Conservation (phyloP, 2,888 invertebrate species). For the Erebia aethiops region DNA sequence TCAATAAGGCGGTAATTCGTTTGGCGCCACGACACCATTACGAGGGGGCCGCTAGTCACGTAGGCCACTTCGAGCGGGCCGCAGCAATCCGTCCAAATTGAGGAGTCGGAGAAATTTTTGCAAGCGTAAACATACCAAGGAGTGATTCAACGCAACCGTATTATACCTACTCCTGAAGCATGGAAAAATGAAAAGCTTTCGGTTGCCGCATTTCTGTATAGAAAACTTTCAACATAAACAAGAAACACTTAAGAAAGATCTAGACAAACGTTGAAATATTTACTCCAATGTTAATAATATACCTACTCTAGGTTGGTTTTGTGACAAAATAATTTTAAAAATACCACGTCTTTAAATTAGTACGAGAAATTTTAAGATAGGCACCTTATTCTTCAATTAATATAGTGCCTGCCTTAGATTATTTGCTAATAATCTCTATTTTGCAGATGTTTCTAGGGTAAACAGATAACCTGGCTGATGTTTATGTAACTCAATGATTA, state of each 20-base stretch:
- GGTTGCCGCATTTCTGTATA: constrained; percentile 27
- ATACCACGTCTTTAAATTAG: too few relatives aligned
- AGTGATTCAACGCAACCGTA: constrained; percentile 27
- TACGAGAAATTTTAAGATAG: too few relatives aligned
- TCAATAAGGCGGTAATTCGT: constrained; percentile 77
- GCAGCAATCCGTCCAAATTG: constrained; percentile 58
- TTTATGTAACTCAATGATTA: too few relatives aligned
- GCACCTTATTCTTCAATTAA: too few relatives aligned
- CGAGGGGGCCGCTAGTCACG: constrained; percentile 76
- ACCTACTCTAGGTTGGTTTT: neutral
- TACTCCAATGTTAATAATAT: neutral
- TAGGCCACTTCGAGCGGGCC: constrained; percentile 70
- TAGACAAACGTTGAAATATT: too few relatives aligned
- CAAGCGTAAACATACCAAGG: constrained; percentile 24
- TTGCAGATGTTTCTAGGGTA: constrained; percentile 5
- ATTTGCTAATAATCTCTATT: neutral
- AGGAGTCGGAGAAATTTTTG: constrained; percentile 44
- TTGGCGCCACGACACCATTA: constrained; percentile 77
- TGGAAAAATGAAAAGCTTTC: constrained; percentile 36
- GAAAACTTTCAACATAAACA: constrained; percentile 1
- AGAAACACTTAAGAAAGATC: neutral
- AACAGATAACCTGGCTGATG: neutral
- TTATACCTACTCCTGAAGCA: constrained; percentile 42
- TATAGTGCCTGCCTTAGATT: too few relatives aligned
- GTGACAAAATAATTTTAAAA: too few relatives aligned